phyloP scores from a whole-genome alignment of 1,140 invertebrate species.

The Stenopsyche tienmushanensis region DNA sequence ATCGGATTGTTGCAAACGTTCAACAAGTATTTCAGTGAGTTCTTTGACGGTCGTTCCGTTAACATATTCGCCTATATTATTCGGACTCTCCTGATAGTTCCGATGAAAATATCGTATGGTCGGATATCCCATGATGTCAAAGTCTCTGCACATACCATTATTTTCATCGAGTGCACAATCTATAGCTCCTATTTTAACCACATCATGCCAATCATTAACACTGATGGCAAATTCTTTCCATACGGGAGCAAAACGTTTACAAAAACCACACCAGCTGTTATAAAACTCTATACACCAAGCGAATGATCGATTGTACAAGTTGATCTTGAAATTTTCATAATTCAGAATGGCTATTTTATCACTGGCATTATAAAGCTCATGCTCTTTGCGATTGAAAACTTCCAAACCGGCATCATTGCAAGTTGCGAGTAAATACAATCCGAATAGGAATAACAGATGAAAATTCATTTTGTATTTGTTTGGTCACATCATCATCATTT shows the following conservation, averaged over 20 bases:
- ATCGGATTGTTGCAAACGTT: conserved; percentile 64
- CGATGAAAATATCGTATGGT: conserved; percentile 75
- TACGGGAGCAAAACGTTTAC: conserved; percentile 75
- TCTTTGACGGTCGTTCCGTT: conserved; percentile 55
- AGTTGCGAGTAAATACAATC: too few species aligned
- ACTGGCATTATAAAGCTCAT: conserved; percentile 23
- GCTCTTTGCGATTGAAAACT: too few species aligned
- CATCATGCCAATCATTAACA: conserved; percentile 57
- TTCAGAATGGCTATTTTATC: conserved; percentile 35
- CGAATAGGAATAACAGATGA: too few species aligned
- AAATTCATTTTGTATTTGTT: too few species aligned
- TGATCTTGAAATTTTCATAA: conserved; percentile 58
- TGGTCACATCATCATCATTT: too few species aligned
- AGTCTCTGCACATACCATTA: conserved; percentile 75
- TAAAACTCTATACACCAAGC: conserved; percentile 84
- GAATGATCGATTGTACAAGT: conserved; percentile 60
- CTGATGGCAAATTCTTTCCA: conserved; percentile 73
- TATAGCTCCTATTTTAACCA: conserved; percentile 57
- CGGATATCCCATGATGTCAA: conserved; percentile 85
- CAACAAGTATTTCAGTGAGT: conserved; percentile 59
- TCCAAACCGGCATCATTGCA: too few species aligned
- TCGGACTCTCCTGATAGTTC: conserved; percentile 56
- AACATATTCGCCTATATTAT: conserved; percentile 61
- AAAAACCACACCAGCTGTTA: conserved; percentile 87
- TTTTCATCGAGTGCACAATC: conserved; percentile 77